Percentiles rank a stretch among this genome's conserved stretches.
Evolutionary conservation across 2,888 invertebrate genomes (phyloP).

Genomic region (Junonia oenone): DNA sequence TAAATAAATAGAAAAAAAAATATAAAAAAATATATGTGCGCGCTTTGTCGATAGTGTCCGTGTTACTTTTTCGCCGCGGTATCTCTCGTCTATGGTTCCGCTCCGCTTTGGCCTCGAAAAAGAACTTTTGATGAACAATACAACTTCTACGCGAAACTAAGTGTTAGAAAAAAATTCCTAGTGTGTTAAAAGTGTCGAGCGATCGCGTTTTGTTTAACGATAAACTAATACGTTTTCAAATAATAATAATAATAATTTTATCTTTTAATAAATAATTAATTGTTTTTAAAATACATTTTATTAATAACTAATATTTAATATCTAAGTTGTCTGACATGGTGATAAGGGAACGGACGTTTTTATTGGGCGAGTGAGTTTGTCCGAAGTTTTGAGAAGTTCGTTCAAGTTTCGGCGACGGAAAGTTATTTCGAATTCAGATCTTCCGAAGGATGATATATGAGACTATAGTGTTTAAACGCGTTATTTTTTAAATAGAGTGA

Average conservation of each 20-base stretch:
- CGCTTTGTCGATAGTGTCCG: constrained; percentile 73
- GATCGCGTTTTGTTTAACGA: constrained; percentile 17
- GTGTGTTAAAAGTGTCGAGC: constrained; percentile 12
- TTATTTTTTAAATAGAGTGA: constrained; percentile 42
- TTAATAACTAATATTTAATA: constrained; percentile 1
- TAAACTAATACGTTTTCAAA: constrained; percentile 23
- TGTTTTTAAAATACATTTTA: constrained; percentile 20
- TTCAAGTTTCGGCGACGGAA: constrained; percentile 30
- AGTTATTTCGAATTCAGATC: constrained; percentile 28
- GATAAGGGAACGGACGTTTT: constrained; percentile 31
- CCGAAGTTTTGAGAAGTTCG: constrained; percentile 36
- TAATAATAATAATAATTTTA: constrained; percentile 13
- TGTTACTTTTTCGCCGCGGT: constrained; percentile 62
- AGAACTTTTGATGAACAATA: constrained; percentile 46
- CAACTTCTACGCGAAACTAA: constrained; percentile 34
- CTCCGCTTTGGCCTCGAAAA: constrained; percentile 42
- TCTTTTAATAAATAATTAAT: constrained; percentile 20
- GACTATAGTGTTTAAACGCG: constrained; percentile 42
- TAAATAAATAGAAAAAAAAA: constrained; percentile 68
- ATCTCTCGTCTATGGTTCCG: constrained; percentile 56
- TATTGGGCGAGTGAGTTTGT: constrained; percentile 21
- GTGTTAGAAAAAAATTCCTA: constrained; percentile 22
- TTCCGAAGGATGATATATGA: constrained; percentile 34
- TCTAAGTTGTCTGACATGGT: constrained; percentile 13
- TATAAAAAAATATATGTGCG: constrained; percentile 49